Percentiles rank a stretch among this genome's conserved stretches.
These are phyloP conservation scores for Phallusia fumigata DNA, from an alignment of 23 tunicate species.

Conservation along the genomic window DNA sequence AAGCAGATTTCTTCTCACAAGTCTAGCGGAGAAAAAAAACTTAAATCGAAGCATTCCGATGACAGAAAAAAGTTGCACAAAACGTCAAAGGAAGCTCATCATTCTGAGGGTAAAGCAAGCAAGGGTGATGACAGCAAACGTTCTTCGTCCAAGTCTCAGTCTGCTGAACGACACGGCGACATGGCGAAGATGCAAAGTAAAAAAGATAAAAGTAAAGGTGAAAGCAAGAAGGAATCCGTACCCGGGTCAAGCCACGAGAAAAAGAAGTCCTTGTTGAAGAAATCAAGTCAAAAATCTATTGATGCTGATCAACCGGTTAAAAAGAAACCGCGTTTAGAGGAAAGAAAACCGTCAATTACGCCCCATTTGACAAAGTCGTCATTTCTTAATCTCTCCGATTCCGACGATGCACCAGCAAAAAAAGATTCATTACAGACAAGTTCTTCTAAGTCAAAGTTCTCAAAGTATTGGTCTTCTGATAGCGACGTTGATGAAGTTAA, in stretches of 20 bases:
- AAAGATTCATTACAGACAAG: neutral
- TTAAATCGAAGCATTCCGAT: neutral
- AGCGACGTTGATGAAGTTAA: neutral
- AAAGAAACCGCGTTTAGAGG: conserved; percentile 21
- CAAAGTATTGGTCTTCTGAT: neutral
- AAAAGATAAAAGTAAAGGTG: neutral
- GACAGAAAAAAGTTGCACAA: neutral
- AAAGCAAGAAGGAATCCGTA: neutral
- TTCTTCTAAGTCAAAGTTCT: neutral
- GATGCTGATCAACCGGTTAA: conserved; percentile 32
- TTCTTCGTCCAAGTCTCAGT: neutral
- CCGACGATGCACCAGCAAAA: neutral
- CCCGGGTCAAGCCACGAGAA: neutral
- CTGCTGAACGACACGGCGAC: neutral
- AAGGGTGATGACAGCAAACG: neutral
- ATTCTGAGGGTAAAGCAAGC: neutral
- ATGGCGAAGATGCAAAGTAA: neutral
- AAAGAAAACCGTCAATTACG: neutral
- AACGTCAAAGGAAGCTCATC: neutral
- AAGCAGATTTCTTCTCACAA: neutral
- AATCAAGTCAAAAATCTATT: neutral
- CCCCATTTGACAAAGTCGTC: neutral
- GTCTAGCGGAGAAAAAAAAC: neutral
- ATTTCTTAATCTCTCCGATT: neutral
- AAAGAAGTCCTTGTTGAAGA: neutral